Evolutionary conservation across 2,113 vertebrate species (phyloP).

Genomic region (Nothoprocta perdicaria): DNA sequence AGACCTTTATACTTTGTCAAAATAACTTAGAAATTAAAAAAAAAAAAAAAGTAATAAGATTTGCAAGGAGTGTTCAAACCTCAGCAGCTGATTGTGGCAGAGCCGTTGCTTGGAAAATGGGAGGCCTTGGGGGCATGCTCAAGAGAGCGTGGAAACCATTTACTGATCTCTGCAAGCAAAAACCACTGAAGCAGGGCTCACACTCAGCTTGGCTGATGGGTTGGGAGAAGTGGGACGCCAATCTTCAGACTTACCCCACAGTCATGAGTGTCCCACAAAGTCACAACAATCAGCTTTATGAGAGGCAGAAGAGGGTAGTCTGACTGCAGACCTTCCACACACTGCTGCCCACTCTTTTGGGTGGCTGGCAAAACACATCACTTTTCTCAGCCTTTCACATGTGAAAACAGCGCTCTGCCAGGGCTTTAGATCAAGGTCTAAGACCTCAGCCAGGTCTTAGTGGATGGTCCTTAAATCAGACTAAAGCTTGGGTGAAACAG

Average conservation of each 20-base stretch:
- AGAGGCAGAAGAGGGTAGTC: not conserved
- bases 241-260: not conserved
- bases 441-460: not conserved
- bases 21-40: not conserved
- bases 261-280: not conserved
- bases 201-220: not conserved
- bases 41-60: not conserved
- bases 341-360: not conserved
- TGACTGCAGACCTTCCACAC: accelerated
- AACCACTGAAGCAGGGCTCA: not conserved
- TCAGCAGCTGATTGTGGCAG: not conserved
- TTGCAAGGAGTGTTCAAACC: not conserved
- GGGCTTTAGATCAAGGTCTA: not conserved
- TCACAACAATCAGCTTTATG: not conserved
- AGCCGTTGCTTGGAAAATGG: conserved; percentile 38
- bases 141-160: not conserved
- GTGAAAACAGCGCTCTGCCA: not conserved
- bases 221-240: not conserved
- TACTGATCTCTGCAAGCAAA: not conserved
- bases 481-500: not conserved
- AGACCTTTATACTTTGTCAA: not conserved
- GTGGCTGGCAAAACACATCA: not conserved
- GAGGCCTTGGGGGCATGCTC: not conserved
- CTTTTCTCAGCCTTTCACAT: not conserved
- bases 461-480: not conserved